These are phyloP conservation scores for Ptychochromis oligacanthus DNA, from an alignment of 2,113 vertebrate genomes.

Conservation along the genomic window DNA sequence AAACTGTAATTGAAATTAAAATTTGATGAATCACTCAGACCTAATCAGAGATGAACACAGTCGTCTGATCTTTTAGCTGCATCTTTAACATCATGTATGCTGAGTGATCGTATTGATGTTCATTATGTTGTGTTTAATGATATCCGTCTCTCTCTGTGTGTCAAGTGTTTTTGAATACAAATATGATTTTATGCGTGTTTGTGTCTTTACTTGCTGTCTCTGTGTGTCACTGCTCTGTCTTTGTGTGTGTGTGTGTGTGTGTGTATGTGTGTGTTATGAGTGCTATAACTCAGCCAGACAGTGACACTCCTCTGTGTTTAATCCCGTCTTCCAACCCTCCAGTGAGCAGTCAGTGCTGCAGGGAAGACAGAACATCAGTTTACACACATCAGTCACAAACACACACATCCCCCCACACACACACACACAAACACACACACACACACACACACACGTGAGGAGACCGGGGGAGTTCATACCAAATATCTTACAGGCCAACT, in stretches of 20 bases:
- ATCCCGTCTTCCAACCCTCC: constrained; percentile 79
- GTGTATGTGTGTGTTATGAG: constrained; percentile 80
- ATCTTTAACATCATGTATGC: neutral
- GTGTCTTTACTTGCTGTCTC: constrained; percentile 25
- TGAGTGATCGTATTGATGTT: constrained; percentile 17
- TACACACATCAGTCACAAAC: constrained; percentile 66
- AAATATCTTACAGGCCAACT: constrained; percentile 73
- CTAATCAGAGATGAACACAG: neutral
- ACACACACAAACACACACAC: neutral
- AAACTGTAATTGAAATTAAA: constrained; percentile 11
- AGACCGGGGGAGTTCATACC: constrained; percentile 53
- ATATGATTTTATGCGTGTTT: constrained; percentile 15
- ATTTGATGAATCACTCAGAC: neutral
- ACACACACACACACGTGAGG: constrained; percentile 7
- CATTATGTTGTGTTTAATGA: constrained; percentile 21
- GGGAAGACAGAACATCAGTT: constrained; percentile 72
- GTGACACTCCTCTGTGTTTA: constrained; percentile 79
- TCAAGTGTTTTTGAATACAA: constrained; percentile 26
- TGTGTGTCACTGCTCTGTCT: constrained; percentile 34
- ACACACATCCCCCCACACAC: constrained; percentile 1
- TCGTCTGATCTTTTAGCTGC: neutral
- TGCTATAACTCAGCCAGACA: constrained; percentile 80
- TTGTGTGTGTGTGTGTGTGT: constrained; percentile 11
- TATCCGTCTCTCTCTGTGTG: neutral
- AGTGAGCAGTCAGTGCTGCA: constrained; percentile 79